Evolutionary conservation across 2,888 invertebrate species (phyloP), one percentile per base, ranked within the genome.

Genomic region (Acanthosepion pharaonis): DNA sequence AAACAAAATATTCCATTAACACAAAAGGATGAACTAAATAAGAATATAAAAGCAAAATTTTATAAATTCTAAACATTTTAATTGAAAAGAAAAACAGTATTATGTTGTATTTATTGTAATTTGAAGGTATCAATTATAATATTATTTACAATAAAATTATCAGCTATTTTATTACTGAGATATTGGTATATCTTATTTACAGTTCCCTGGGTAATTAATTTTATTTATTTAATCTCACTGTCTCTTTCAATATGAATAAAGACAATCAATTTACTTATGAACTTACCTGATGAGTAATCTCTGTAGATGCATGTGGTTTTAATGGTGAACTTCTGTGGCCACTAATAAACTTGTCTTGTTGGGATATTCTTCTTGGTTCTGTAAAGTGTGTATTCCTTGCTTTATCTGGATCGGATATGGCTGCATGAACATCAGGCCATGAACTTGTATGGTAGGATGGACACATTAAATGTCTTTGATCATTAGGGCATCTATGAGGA

Each of bases 391-490:
- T 78, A 78, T 78, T 78, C 78, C 78, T 78, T 78, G n/a, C 33
- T n/a, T 78, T 78, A 78, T 78, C 78, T n/a, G 78, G n/a, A n/a
- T 78, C 78, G 33, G 78, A 78, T 78, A 78, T n/a, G 78, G 78
- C n/a, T 15, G 78, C n/a, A 15, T n/a, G 78, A 78, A 78, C 78
- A 78, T 78, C 78, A 78, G 78, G 78, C 78, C 78, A 78, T 78
- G 78, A 78, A n/a, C 78, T 78, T 78, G 78, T 78, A 33, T 78
- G 78, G 78, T 78, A 78, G n/a, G 78, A 78, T 33, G 78, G 78
- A n/a, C 78, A 78, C 78, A 78, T 78, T n/a, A 78, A 78, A 78
- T 78, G 78, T 78, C 78, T 78, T 78, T 78, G 78, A n/a, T 78
- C 78, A 78, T 78, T 78, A n/a, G 78, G 78, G 33, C 78, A 78